Conservation (phyloP, 2,888 invertebrate genomes). For the Machimus rusticus region DNA sequence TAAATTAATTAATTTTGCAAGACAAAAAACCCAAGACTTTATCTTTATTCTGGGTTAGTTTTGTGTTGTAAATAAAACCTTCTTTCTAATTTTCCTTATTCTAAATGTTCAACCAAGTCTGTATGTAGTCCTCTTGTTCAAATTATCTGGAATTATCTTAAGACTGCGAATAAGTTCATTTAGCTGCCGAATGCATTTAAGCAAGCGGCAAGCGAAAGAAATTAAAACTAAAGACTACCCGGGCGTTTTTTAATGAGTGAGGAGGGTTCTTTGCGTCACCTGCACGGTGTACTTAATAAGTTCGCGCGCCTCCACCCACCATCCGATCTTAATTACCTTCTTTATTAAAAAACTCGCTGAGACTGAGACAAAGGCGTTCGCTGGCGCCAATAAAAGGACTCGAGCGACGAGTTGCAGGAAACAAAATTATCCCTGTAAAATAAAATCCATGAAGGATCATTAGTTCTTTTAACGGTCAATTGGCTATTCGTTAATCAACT, state of each 20-base stretch:
- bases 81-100: background rate
- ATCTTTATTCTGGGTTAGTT: background rate
- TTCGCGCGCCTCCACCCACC: background rate
- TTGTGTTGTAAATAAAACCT: background rate
- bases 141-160: background rate
- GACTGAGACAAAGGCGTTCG: background rate
- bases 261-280: background rate
- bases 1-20: too few species aligned
- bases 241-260: background rate
- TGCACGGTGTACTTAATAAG: background rate
- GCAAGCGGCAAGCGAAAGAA: background rate
- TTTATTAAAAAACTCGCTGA: background rate
- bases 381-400: background rate
- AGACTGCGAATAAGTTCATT: background rate
- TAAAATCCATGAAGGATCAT: slow-evolving; percentile 13
- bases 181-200: background rate
- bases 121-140: background rate
- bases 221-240: background rate
- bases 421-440: slow-evolving; percentile 14
- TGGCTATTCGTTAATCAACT: slow-evolving; percentile 30
- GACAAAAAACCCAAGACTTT: background rate
- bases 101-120: background rate
- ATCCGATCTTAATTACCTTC: background rate
- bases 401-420: background rate
- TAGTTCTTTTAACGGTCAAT: slow-evolving; percentile 27